phyloP scores from a whole-genome alignment of 2,797 vertebrate species.

The Lates japonicus region DNA sequence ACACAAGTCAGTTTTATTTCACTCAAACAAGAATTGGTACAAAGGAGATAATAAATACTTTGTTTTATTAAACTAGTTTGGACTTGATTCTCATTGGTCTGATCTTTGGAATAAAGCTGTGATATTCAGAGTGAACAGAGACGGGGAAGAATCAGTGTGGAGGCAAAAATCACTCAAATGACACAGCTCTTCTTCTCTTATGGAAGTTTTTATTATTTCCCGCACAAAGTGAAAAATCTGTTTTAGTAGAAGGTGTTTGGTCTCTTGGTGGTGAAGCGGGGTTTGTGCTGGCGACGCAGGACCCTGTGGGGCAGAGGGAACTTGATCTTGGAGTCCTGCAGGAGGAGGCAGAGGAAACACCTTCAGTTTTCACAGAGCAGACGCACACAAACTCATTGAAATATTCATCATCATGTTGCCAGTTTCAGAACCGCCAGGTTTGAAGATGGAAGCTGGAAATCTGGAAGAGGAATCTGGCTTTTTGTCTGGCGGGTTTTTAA shows the following conservation, averaged over 20 bases:
- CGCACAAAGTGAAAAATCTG: constrained; percentile 61
- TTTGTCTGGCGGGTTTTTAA: constrained; percentile 65
- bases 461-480: constrained; percentile 82
- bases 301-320: constrained; percentile 98
- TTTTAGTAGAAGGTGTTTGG: constrained; percentile 96
- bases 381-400: rapidly evolving
- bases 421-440: constrained; percentile 76
- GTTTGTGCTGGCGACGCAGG: constrained; percentile 96
- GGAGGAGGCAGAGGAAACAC: neutral
- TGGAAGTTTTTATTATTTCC: constrained; percentile 72
- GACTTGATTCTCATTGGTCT: too few species aligned
- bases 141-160: neutral
- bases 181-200: neutral
- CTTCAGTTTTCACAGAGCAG: neutral
- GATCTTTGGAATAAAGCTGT: too few species aligned
- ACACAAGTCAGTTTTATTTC: too few species aligned
- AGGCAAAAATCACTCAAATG: neutral
- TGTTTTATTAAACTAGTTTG: too few species aligned
- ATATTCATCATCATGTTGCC: constrained; percentile 43
- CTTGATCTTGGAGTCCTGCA: constrained; percentile 93
- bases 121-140: too few species aligned
- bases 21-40: too few species aligned
- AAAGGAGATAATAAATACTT: too few species aligned
- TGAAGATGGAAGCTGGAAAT: constrained; percentile 67
- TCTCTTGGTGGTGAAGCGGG: constrained; percentile 99